Conservation (phyloP, 2,113 vertebrate species). For the Datnioides undecimradiatus region DNA sequence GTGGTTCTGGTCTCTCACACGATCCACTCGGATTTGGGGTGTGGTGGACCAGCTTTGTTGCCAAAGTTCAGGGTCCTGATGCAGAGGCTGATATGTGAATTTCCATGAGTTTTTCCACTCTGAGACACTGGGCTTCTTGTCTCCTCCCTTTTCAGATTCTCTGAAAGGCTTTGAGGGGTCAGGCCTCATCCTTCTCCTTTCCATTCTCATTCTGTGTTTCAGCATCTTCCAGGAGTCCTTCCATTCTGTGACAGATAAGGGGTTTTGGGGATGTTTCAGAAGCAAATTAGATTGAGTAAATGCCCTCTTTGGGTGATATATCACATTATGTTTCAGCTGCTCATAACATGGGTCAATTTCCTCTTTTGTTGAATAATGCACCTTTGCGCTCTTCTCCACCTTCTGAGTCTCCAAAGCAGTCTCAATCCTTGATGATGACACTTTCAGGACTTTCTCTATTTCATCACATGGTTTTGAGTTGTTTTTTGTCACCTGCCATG, state of each 20-base stretch:
- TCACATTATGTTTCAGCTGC: constrained; percentile 42
- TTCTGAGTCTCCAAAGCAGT: neutral
- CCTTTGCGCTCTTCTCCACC: constrained; percentile 9
- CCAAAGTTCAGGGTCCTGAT: constrained; percentile 65
- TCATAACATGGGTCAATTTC: constrained; percentile 2
- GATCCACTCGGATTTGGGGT: constrained; percentile 17
- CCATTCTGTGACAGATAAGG: constrained; percentile 46
- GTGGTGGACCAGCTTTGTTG: constrained; percentile 64
- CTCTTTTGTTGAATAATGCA: constrained; percentile 1
- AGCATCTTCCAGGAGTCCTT: constrained; percentile 67
- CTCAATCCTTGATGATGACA: neutral
- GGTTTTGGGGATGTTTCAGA: constrained; percentile 18
- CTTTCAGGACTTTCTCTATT: constrained; percentile 48
- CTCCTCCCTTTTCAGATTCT: constrained; percentile 7
- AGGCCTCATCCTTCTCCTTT: constrained; percentile 41
- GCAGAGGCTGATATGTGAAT: constrained; percentile 19
- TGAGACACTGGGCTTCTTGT: constrained; percentile 8
- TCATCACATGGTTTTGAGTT: constrained; percentile 59
- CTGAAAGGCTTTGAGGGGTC: constrained; percentile 25
- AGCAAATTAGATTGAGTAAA: constrained; percentile 23
- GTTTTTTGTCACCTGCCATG: constrained; percentile 73
- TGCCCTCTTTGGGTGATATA: constrained; percentile 27
- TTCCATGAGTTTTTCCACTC: constrained; percentile 71
- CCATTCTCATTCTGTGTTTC: constrained; percentile 57
- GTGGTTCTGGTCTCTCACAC: constrained; percentile 27